A percentile compares a stretch with the other conserved stretches of the same genome.
Conservation (phyloP, 1,140 invertebrate genomes). For the Mamestra configurata region DNA sequence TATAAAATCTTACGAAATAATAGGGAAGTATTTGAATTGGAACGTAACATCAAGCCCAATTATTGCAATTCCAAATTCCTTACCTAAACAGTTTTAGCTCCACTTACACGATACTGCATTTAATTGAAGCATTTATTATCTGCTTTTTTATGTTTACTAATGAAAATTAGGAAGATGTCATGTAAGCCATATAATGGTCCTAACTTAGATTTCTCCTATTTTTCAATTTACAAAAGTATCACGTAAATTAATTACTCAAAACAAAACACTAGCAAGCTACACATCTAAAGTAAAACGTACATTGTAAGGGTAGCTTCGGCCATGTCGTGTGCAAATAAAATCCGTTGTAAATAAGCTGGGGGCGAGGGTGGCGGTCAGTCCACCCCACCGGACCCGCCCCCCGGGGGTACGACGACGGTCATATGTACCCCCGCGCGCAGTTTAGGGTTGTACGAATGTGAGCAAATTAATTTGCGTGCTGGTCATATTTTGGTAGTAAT, state of each 20-base stretch:
- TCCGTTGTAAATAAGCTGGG: conserved; percentile 70
- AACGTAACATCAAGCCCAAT: neutral
- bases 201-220: too few relatives aligned
- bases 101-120: too few relatives aligned
- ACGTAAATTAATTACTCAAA: neutral
- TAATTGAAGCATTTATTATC: too few relatives aligned
- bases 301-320: conserved; percentile 50
- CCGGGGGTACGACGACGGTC: conserved; percentile 54
- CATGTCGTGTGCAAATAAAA: conserved; percentile 76
- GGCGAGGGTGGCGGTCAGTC: conserved; percentile 76
- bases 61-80: too few relatives aligned
- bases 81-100: too few relatives aligned
- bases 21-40: too few relatives aligned
- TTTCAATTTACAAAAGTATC: too few relatives aligned
- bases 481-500: neutral
- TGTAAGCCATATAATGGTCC: too few relatives aligned
- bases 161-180: too few relatives aligned
- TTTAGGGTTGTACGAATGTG: conserved; percentile 56
- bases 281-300: neutral
- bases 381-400: conserved; percentile 64
- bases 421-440: conserved; percentile 57
- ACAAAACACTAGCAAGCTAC: neutral
- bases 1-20: neutral
- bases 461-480: neutral
- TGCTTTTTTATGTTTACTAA: too few relatives aligned